phyloP scores from a whole-genome alignment of 2,113 vertebrate genomes.

The Hemichromis elongatus region DNA sequence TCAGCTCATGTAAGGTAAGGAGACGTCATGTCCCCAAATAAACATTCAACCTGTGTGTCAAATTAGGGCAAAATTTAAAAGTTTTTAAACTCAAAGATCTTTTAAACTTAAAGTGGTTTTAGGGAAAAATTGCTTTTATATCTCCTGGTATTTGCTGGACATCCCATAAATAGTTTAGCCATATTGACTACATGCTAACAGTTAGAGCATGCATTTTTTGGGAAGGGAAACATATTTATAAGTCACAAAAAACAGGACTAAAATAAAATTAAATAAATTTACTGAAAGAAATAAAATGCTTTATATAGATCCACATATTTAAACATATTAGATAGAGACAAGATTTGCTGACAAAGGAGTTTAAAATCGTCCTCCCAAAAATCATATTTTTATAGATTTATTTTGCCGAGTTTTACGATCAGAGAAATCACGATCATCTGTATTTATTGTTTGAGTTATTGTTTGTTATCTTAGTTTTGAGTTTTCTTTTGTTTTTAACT shows the following conservation, averaged over 20 bases:
- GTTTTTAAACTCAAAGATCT: not conserved
- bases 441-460: not conserved
- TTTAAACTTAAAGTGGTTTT: not conserved
- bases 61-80: not conserved
- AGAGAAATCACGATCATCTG: not conserved
- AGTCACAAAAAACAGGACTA: not conserved
- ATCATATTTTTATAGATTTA: not conserved
- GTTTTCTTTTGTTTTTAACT: not conserved
- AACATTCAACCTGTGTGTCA: not conserved
- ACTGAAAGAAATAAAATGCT: not conserved
- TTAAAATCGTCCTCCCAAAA: not conserved
- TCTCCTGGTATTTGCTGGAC: not conserved
- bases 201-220: not conserved
- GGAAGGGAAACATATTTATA: not conserved
- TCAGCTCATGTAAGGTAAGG: conserved; percentile 39
- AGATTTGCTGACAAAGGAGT: not conserved
- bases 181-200: not conserved
- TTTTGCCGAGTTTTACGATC: not conserved
- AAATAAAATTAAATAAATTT: not conserved
- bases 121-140: not conserved
- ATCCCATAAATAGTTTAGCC: not conserved
- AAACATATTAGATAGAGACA: not conserved
- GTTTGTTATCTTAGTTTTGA: not conserved
- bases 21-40: not conserved
- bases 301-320: not conserved